These are phyloP conservation scores for Drosophila nr. perissopoda DNA, from an alignment of 2,888 invertebrate genomes.

Conservation along the genomic window DNA sequence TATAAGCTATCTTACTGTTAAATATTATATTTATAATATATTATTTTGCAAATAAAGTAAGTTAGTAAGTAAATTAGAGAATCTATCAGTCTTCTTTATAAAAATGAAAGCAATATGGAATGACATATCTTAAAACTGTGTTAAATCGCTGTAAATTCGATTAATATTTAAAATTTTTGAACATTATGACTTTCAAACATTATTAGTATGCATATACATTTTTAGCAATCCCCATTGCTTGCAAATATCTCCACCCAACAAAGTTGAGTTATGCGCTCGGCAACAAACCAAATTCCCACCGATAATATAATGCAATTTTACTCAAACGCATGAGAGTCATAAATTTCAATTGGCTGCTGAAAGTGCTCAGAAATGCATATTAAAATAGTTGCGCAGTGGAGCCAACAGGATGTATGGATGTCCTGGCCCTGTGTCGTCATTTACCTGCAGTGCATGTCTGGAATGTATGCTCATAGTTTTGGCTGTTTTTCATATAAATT, in stretches of 20 bases:
- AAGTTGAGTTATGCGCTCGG: conserved; percentile 3
- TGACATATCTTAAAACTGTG: not conserved
- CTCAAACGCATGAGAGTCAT: conserved; percentile 17
- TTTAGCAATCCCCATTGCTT: not conserved
- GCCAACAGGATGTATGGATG: not conserved
- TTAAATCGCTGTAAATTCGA: not conserved
- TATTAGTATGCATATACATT: not conserved
- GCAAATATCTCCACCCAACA: not conserved
- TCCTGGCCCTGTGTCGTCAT: not conserved
- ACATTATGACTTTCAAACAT: not conserved
- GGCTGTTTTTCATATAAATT: conserved; percentile 67
- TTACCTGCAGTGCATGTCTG: conserved; percentile 44
- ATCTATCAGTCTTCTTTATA: not conserved
- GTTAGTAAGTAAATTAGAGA: not conserved
- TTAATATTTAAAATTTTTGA: not conserved
- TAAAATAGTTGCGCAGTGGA: conserved; percentile 61
- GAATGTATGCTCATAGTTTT: conserved; percentile 41
- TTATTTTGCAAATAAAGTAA: not conserved
- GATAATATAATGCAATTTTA: conserved; percentile 20
- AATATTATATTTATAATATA: not conserved
- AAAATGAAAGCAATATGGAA: not conserved
- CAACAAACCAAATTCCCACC: not conserved
- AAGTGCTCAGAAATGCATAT: conserved; percentile 55
- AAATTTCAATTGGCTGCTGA: conserved; percentile 48
- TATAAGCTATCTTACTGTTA: not conserved